Percentiles rank a stretch among this genome's conserved stretches.
phyloP scores from a whole-genome alignment of 2,888 invertebrate species.

The Epinotia nisella region DNA sequence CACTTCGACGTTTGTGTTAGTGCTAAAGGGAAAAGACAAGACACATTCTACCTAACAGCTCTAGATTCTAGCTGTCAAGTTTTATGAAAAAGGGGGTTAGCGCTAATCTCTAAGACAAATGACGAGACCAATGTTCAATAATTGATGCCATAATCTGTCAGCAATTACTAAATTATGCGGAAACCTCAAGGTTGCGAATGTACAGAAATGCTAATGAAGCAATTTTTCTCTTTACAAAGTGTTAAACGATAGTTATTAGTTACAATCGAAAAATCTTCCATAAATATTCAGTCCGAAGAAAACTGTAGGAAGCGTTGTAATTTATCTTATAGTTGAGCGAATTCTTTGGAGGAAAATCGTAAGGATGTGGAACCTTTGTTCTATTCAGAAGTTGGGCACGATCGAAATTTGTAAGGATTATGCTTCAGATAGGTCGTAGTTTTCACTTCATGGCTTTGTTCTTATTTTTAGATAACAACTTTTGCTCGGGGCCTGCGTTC shows the following conservation, averaged over 20 bases:
- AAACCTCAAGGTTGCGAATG: slow-evolving; percentile 39
- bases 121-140: background rate
- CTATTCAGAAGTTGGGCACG: slow-evolving; percentile 5
- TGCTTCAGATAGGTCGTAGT: background rate
- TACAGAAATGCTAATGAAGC: slow-evolving; percentile 39
- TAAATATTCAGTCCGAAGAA: slow-evolving; percentile 37
- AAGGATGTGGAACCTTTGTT: slow-evolving; percentile 22
- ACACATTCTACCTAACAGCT: too few species aligned
- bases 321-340: slow-evolving; percentile 16
- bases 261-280: slow-evolving; percentile 34
- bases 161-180: slow-evolving; percentile 35
- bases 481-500: too few species aligned
- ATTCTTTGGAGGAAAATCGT: slow-evolving; percentile 21
- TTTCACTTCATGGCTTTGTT: slow-evolving; percentile 10
- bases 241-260: slow-evolving; percentile 39
- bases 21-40: too few species aligned
- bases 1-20: too few species aligned
- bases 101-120: too few species aligned
- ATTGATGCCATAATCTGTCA: slow-evolving; percentile 15
- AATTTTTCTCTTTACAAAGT: slow-evolving; percentile 36
- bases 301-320: slow-evolving; percentile 20
- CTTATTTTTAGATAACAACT: too few species aligned
- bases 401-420: background rate
- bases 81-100: too few species aligned
- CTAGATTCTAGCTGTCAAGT: too few species aligned